Percentiles rank a stretch among this genome's conserved stretches.
phyloP scores from a whole-genome alignment of 2,888 invertebrate genomes.

The Cremastobaeus sp. region DNA sequence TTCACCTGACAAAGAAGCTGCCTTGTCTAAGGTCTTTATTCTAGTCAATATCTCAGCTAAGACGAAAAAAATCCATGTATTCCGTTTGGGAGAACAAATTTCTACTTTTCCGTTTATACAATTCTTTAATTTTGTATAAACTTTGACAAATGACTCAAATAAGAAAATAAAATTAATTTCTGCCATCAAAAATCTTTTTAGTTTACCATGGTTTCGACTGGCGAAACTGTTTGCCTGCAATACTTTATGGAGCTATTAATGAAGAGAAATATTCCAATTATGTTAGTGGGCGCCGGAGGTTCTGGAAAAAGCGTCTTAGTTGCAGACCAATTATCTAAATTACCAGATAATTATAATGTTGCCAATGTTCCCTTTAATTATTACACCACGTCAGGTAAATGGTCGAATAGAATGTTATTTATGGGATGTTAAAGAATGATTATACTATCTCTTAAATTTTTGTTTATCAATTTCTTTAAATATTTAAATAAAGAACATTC shows the following conservation, averaged over 20 bases:
- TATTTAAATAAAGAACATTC: too few relatives aligned
- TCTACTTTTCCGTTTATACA: too few relatives aligned
- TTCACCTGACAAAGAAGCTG: too few relatives aligned
- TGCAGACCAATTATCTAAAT: constrained; percentile 86
- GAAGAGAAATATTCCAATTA: constrained; percentile 87
- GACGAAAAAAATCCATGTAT: too few relatives aligned
- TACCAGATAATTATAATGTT: constrained; percentile 88
- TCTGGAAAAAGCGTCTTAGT: constrained; percentile 96
- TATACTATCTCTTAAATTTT: too few relatives aligned
- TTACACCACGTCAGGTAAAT: constrained; percentile 90
- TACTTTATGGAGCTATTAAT: constrained; percentile 93
- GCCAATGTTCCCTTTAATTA: constrained; percentile 96
- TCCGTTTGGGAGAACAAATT: too few relatives aligned
- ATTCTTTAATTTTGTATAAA: too few relatives aligned
- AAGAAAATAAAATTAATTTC: constrained; percentile 8
- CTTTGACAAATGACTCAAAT: too few relatives aligned
- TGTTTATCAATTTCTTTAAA: too few relatives aligned
- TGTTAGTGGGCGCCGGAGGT: constrained; percentile 94
- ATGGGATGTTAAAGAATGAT: not conserved
- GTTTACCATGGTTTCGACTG: constrained; percentile 91
- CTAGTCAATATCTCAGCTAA: too few relatives aligned
- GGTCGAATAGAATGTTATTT: not conserved
- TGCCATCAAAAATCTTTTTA: constrained; percentile 74
- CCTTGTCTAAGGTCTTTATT: too few relatives aligned
- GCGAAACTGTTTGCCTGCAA: constrained; percentile 91